phyloP scores from a whole-genome alignment of 2,797 vertebrate species.

The Chloroceryle amazona region DNA sequence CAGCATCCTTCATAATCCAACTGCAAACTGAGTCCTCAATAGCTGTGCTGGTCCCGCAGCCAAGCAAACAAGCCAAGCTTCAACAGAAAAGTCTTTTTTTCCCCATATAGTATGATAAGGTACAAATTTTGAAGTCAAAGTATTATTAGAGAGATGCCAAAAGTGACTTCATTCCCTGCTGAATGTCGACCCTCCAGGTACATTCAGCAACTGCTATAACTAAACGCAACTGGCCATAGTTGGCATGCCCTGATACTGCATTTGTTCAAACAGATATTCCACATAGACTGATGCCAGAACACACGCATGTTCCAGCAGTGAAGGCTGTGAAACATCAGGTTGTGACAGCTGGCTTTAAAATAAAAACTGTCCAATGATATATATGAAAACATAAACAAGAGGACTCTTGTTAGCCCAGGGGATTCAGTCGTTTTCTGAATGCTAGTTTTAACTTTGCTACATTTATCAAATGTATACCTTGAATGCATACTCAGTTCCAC shows the following conservation, averaged over 20 bases:
- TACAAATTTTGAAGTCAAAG: conserved; percentile 23
- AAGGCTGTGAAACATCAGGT: conserved; percentile 70
- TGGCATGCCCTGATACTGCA: conserved; percentile 2
- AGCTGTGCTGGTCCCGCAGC: not conserved
- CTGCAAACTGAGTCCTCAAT: not conserved
- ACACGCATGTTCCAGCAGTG: conserved; percentile 37
- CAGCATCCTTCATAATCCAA: not conserved
- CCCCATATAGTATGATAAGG: not conserved
- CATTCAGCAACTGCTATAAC: conserved; percentile 32
- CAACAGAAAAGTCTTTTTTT: not conserved
- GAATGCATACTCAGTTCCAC: not conserved
- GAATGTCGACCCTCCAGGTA: conserved; percentile 36
- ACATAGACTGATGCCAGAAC: conserved; percentile 36
- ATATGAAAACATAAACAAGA: conserved; percentile 69
- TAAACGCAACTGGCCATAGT: conserved; percentile 47
- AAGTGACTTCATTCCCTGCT: conserved; percentile 34
- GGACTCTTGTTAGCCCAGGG: conserved; percentile 22
- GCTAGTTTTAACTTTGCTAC: not conserved
- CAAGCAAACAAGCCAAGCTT: not conserved
- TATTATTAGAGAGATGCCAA: conserved; percentile 21
- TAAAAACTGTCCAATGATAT: conserved; percentile 69
- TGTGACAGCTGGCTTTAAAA: conserved; percentile 70
- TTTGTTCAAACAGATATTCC: conserved; percentile 68
- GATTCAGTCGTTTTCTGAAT: conserved; percentile 45
- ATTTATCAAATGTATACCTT: not conserved